Evolutionary conservation across 1,140 invertebrate species (phyloP), one percentile per base, ranked within the genome.

Genomic region (Drosophila virilis): DNA sequence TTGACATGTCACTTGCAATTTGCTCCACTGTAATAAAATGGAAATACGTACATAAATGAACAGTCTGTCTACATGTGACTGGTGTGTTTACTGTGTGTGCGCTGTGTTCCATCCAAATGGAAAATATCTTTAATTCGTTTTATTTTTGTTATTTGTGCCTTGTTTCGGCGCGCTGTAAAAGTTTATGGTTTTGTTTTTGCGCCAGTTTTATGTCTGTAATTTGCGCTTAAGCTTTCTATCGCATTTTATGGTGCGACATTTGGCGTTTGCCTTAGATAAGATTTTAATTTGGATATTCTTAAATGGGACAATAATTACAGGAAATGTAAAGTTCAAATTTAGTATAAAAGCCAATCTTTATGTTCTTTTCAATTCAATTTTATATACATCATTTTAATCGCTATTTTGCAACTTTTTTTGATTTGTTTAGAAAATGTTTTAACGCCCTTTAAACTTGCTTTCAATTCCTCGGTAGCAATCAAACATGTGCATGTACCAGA

Each of bases 1-100:
- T 80, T 92, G 91, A 75, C 91, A 91, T 80, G 91, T 91, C 74
- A 90, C 73, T 89, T 91, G 83, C 71, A 92, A 86, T 81, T 92
- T 91, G 65, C 90, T 92, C 91, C 91, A 92, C 91, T 92, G 76
- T 90, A 88, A 88, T 88, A 74, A 89, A 88, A 89, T 74, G 52
- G 60, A 86, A 64, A 88, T 89, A 78, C 76, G 73, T 42, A 59
- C 51, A 68, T 48, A 51, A 68, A 73, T 73, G 28, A 60, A 60
- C 40, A 54, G 22, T 33, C n/a, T 33, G 2, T 15, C 32, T 10
- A n/a, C 22, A n/a, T 13, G 13, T 46, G 15, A 17, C 45, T 17
- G 7, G 7, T 5, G 6, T 37, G n/a, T 37, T 8, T 32, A 12
- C 22, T 3, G 8, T 48, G 9, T 40, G 37, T 28, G 9, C n/a